Conservation (phyloP, 2,888 invertebrate genomes). For the Sminthurides aquaticus region DNA sequence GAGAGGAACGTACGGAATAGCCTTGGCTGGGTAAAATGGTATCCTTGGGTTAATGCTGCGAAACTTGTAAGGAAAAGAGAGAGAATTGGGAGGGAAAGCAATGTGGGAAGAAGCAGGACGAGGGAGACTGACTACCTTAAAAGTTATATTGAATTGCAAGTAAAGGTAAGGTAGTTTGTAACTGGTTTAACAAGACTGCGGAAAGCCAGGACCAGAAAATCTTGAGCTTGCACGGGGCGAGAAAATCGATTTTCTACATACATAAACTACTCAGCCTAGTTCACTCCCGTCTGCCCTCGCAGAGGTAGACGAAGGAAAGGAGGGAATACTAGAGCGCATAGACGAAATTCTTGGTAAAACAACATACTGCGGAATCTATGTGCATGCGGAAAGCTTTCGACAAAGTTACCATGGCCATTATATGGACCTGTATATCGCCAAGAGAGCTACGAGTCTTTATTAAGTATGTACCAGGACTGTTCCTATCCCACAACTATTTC, state of each 20-base stretch:
- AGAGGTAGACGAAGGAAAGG: background rate
- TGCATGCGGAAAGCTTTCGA: too few relatives aligned
- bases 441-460: too few relatives aligned
- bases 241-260: conserved; percentile 7
- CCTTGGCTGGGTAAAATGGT: too few relatives aligned
- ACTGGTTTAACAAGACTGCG: conserved; percentile 4
- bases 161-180: background rate
- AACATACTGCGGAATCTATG: background rate
- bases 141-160: background rate
- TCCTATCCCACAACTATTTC: too few relatives aligned
- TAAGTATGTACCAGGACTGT: too few relatives aligned
- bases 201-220: background rate
- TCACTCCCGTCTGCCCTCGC: background rate
- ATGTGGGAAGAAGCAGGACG: background rate
- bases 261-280: background rate
- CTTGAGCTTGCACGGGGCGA: conserved; percentile 3
- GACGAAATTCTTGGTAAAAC: background rate
- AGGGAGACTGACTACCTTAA: background rate
- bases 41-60: too few relatives aligned
- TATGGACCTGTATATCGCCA: too few relatives aligned
- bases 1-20: too few relatives aligned
- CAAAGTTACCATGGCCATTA: too few relatives aligned
- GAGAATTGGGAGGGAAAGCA: background rate
- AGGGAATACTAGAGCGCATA: background rate
- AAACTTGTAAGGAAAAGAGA: too few relatives aligned